Evolutionary conservation across 2,113 vertebrate genomes (phyloP), one percentile per base, ranked within the genome.

Genomic region (Alexandromys fortis): DNA sequence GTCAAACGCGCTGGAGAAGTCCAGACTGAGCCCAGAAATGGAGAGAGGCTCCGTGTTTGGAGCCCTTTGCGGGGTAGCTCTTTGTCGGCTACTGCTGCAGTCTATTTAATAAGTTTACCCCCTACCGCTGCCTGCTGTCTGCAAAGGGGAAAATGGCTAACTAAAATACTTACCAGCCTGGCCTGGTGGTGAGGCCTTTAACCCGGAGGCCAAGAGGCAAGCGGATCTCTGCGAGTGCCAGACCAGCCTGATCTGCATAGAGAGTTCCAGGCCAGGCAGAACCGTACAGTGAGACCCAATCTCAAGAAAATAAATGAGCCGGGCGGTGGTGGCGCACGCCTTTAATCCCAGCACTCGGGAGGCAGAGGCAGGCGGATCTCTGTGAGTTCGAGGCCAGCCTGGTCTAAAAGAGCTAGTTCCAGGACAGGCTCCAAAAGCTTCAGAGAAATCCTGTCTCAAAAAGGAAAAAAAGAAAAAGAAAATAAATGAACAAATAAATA

Each of bases 1-100:
- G 94, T 95, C 78, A 72, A 93, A 93, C 47, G 47, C 28, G 14
- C 65, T 90, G 45, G 79, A 92, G 47, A 95, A 79, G 79, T 38
- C 52, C 90, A 96, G 70, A 89, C n/a, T 88, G 87, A 91, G 89
- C 68, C 76, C 45, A 22, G 67, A 94, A 79, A 82, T 22, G 65
- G 63, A 77, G 16, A n/a, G 67, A 4, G 58, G 5, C 16, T 30
- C 55, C 12, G 33, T 3, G 7, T 52, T 96, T 28, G 63, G 70
- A 42, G 26, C 21, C 11, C 9, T 30, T 0, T 2, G 8, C 0
- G 8, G 52, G 19, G 58, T 81, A 72, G 58, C 33, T 86, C 75
- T 82, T 65, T 22, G 70, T 49, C 24, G 77, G n/a, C 63, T 47
- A 61, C 19, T 35, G 72, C 63, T 85, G 12, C 7, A 26, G 3